phyloP scores from a whole-genome alignment of 1,140 invertebrate species.

The Pygmarrhopalites habei region DNA sequence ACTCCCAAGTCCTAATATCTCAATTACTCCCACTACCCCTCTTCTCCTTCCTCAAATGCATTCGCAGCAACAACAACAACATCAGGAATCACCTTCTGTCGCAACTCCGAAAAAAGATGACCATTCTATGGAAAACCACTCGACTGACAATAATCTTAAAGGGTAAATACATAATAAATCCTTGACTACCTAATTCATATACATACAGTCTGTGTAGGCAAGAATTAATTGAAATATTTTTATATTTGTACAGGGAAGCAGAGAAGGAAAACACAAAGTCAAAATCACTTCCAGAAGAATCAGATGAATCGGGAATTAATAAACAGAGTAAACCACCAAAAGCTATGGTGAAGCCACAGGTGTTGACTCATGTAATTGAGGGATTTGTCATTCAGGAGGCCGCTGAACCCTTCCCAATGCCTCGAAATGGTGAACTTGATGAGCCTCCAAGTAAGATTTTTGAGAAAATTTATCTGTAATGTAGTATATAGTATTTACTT shows the following conservation, averaged over 20 bases:
- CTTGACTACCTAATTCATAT: constrained; percentile 39
- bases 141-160: constrained; percentile 12
- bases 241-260: constrained; percentile 26
- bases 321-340: constrained; percentile 56
- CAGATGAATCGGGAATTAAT: constrained; percentile 48
- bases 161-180: constrained; percentile 1
- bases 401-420: constrained; percentile 45
- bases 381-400: constrained; percentile 94
- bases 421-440: constrained; percentile 52
- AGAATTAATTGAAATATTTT: background rate
- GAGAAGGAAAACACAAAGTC: constrained; percentile 36
- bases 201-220: background rate
- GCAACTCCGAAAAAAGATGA: constrained; percentile 26
- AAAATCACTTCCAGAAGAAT: constrained; percentile 19
- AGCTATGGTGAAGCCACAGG: constrained; percentile 91
- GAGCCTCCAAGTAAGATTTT: constrained; percentile 62
- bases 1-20: constrained; percentile 36
- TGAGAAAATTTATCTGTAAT: background rate
- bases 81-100: background rate
- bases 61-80: background rate
- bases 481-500: too few species aligned
- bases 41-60: constrained; percentile 2
- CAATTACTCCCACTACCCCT: constrained; percentile 32
- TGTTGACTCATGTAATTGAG: constrained; percentile 92
- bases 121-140: background rate